Evolutionary conservation across 2,797 vertebrate genomes (phyloP).

Genomic region (Garrulus glandarius): DNA sequence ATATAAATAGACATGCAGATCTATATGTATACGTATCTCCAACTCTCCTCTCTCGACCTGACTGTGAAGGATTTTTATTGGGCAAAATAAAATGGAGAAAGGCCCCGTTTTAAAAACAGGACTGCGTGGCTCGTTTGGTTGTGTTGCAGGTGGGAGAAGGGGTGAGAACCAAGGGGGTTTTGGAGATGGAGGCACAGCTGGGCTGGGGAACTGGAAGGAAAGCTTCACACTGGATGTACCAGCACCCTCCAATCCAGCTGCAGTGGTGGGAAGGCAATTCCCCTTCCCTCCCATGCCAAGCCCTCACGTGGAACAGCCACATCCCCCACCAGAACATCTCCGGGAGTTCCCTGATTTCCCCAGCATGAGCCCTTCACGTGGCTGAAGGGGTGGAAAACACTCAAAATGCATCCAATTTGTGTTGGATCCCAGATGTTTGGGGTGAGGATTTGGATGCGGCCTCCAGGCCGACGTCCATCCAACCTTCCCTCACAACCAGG

Average conservation of each 20-base stretch:
- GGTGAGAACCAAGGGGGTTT: background rate
- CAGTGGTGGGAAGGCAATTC: background rate
- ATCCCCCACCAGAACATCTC: background rate
- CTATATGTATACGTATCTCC: constrained; percentile 56
- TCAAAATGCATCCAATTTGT: accelerated
- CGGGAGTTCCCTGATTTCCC: background rate
- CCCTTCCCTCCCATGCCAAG: background rate
- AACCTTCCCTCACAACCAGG: background rate
- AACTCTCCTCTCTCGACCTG: constrained; percentile 20
- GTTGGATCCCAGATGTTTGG: accelerated
- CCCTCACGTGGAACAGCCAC: accelerated
- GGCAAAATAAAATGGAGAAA: constrained; percentile 77
- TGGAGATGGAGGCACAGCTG: accelerated
- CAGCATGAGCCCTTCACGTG: accelerated
- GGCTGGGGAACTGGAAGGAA: background rate
- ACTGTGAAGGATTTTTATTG: constrained; percentile 74
- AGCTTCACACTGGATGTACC: background rate
- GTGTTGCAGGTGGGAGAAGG: background rate
- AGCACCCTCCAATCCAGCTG: background rate
- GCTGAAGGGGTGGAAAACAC: background rate
- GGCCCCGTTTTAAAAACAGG: constrained; percentile 41
- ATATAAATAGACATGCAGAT: constrained; percentile 66
- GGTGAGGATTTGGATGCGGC: background rate
- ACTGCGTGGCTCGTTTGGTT: background rate
- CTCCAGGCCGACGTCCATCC: background rate